Base-by-base conservation (phyloP, 2,888 invertebrate species). In the Agriopis leucophaearia region DNA sequence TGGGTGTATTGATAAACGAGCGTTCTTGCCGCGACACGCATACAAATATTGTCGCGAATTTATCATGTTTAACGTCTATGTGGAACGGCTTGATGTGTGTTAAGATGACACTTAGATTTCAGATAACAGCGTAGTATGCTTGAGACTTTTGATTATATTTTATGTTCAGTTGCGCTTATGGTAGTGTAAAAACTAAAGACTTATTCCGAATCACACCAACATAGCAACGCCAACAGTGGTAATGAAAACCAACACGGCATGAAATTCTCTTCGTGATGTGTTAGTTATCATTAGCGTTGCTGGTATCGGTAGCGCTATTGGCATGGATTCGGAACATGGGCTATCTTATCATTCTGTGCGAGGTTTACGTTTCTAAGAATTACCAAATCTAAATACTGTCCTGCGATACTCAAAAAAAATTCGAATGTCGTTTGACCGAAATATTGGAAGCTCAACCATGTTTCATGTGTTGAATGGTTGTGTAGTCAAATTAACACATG, bases 1-100 rank as follows among this genome's bases (percentile, higher is more conserved):
- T 88, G 86, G 86, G 86, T 82, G 78, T 88, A 90, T 90, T 90
- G 90, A 91, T 89, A 89, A 88, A 91, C 86, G 88, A 83, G 85
- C 87, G 84, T 79, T 86, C 84, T 86, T 79, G 72, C 81, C 83
- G 77, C 82, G 87, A 84, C 87, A 85, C 84, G 88, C 89, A 89
- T 88, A 88, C 87, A 85, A 88, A 90, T 89, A 88, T 84, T 81
- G 83, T 79, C 70, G 78, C 74, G 76, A 85, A 88, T 90, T 88
- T 88, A 87, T 90, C 87, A 90, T 86, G 84, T 87, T 86, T 86
- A 86, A 81, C 81, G 83, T 83, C 78, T 44, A 77, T 69, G 36
- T 54, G 71, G 70, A 61, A 66, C 71, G 70, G 69, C 70, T 67
- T 74, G 64, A 67, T 71, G 65, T 69, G 66, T 73, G 72, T 71